Base-by-base conservation (phyloP, 2,797 vertebrate genomes). In the Hypotaenidia okinawae region DNA sequence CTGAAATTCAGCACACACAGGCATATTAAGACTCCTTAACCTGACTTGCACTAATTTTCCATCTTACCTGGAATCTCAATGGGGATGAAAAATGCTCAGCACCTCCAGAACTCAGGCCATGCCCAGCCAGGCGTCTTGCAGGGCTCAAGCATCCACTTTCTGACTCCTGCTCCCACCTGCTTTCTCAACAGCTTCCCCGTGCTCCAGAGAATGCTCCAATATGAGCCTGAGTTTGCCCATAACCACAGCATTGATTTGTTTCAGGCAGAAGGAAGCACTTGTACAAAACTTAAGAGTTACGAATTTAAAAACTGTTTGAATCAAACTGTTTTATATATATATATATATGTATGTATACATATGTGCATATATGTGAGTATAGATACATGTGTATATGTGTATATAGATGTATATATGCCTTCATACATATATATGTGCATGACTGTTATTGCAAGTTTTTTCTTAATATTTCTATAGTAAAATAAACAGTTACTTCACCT, bases 171-270 rank as follows among this genome's bases (percentile, higher is more conserved):
- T 90, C 39, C 41, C 28, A 63, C 8, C 3, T 0, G 0, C 37
- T 54, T 81, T 74, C 51, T 66, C 43, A 81, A 35, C 12, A 92
- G 43, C 14, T 66, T 76, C 49, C 10, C 61, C 64, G 24, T 0
- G 0, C 33, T 73, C 37, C 1, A 0, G 24, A 76, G 25, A 84
- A 68, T 24, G 11, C 63, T 64, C 27, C 30, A 23, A 67, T 9
- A 79, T 0, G 0, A 85, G 52, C 28, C 25, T 16, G 28, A 81
- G 35, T 72, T 43, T 1, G 1, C 30, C 21, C 5, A 52, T 73
- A 82, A 76, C 47, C 47, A 79, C 15, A 84, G 47, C 37, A 84
- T 16, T 0, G 0, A 64, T 47, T 89, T 89, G 13, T 84, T 84
- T 82, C 77, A 92, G 49, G 39, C 5, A 73, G 35, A 84, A 82